Evolutionary conservation across 2,888 invertebrate genomes (phyloP).

Genomic region (Temnothorax ravouxi): DNA sequence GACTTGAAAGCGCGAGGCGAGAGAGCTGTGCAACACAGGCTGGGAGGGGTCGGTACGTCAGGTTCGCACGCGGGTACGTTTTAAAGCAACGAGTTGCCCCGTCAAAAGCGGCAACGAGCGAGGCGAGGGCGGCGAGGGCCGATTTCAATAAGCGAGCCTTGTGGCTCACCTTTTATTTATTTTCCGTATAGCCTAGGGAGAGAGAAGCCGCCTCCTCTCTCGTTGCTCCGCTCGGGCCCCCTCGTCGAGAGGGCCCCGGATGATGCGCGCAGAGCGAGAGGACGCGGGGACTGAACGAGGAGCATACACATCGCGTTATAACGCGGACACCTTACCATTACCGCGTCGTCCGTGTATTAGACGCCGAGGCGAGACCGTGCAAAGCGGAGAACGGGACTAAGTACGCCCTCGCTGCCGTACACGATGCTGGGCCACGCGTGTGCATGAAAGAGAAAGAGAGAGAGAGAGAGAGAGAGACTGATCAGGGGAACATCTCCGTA

Average conservation of each 20-base stretch:
- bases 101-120: slow-evolving; percentile 83
- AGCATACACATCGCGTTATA: slow-evolving; percentile 64
- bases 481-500: slow-evolving; percentile 16
- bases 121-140: slow-evolving; percentile 74
- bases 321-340: slow-evolving; percentile 82
- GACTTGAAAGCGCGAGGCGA: slow-evolving; percentile 47
- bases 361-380: slow-evolving; percentile 50
- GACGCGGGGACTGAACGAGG: slow-evolving; percentile 57
- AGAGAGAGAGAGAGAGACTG: slow-evolving; percentile 1
- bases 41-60: slow-evolving; percentile 83
- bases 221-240: slow-evolving; percentile 10
- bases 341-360: slow-evolving; percentile 75
- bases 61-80: slow-evolving; percentile 80
- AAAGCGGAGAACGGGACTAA: slow-evolving; percentile 48
- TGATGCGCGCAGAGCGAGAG: slow-evolving; percentile 49
- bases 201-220: slow-evolving; percentile 50
- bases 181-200: slow-evolving; percentile 62
- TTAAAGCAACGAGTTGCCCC: slow-evolving; percentile 74
- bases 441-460: not conserved
- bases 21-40: slow-evolving; percentile 68
- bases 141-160: slow-evolving; percentile 81
- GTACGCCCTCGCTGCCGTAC: slow-evolving; percentile 63
- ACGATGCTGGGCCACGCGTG: slow-evolving; percentile 5
- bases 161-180: slow-evolving; percentile 69
- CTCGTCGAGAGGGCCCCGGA: slow-evolving; percentile 5